A percentile compares a stretch with the other conserved stretches of the same genome.
Conservation (phyloP, 2,113 vertebrate genomes). For the Egretta garzetta region DNA sequence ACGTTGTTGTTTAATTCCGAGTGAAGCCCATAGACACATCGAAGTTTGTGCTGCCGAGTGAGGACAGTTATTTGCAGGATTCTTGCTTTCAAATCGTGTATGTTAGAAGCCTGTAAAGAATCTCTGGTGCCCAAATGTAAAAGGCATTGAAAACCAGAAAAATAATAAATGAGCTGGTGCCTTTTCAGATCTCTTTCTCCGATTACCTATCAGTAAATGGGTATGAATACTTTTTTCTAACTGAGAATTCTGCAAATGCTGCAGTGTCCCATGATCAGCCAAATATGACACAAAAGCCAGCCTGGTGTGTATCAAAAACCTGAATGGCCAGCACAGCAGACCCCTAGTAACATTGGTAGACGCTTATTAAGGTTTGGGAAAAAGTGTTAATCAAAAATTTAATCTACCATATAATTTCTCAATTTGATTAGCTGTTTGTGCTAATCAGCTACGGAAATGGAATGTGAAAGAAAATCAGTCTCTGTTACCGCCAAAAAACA, state of each 20-base stretch:
- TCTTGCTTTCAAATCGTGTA: neutral
- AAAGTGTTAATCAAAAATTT: slow-evolving; percentile 45
- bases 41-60: neutral
- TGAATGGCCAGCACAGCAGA: neutral
- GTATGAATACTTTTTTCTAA: neutral
- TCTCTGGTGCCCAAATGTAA: neutral
- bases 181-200: neutral
- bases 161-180: neutral
- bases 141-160: neutral
- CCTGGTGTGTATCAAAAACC: neutral
- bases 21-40: neutral
- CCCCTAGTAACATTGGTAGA: neutral
- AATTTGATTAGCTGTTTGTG: slow-evolving; percentile 40
- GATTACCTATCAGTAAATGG: neutral
- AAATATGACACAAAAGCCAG: neutral
- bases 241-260: neutral
- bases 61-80: neutral
- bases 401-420: slow-evolving; percentile 52
- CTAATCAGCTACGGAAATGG: slow-evolving; percentile 16
- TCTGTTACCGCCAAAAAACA: neutral
- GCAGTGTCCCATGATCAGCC: neutral
- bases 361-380: neutral
- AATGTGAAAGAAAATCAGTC: neutral
- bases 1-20: rapidly evolving
- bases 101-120: neutral